These are phyloP conservation scores for silkworm (Bombyx mori) DNA, from an alignment of 1,140 invertebrate genomes.

Conservation along the genomic window DNA sequence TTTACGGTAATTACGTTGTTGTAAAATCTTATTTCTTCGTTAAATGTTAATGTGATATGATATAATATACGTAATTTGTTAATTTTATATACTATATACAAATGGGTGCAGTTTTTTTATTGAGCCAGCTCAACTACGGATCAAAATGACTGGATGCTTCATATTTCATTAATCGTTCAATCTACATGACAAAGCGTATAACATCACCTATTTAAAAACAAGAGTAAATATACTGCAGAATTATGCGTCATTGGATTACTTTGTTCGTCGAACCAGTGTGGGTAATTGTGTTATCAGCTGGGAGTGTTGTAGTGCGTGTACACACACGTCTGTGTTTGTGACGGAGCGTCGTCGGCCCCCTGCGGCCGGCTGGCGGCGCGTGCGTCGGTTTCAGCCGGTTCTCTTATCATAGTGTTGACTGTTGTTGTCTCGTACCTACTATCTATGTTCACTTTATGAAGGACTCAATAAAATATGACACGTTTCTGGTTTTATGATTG, in stretches of 20 bases:
- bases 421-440: slow-evolving; percentile 17
- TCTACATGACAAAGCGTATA: slow-evolving; percentile 12
- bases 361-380: slow-evolving; percentile 38
- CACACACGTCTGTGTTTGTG: slow-evolving; percentile 17
- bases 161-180: neutral
- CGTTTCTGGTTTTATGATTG: slow-evolving; percentile 4
- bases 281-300: slow-evolving; percentile 39
- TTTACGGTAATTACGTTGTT: too few species aligned
- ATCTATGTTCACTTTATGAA: slow-evolving; percentile 21
- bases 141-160: too few species aligned
- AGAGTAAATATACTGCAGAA: slow-evolving; percentile 28
- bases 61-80: too few species aligned
- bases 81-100: too few species aligned
- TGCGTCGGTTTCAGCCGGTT: slow-evolving; percentile 44
- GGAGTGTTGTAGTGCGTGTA: slow-evolving; percentile 18
- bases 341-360: slow-evolving; percentile 37
- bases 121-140: too few species aligned
- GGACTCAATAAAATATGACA: slow-evolving; percentile 18
- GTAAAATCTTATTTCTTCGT: too few species aligned
- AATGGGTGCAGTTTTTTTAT: too few species aligned
- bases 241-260: slow-evolving; percentile 40
- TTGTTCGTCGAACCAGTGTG: slow-evolving; percentile 30
- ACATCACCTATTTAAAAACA: slow-evolving; percentile 5
- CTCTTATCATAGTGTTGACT: slow-evolving; percentile 43
- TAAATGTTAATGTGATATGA: too few species aligned